These are phyloP conservation scores for Orientallactaga sibirica DNA, from an alignment of 2,797 vertebrate species.

Conservation along the genomic window DNA sequence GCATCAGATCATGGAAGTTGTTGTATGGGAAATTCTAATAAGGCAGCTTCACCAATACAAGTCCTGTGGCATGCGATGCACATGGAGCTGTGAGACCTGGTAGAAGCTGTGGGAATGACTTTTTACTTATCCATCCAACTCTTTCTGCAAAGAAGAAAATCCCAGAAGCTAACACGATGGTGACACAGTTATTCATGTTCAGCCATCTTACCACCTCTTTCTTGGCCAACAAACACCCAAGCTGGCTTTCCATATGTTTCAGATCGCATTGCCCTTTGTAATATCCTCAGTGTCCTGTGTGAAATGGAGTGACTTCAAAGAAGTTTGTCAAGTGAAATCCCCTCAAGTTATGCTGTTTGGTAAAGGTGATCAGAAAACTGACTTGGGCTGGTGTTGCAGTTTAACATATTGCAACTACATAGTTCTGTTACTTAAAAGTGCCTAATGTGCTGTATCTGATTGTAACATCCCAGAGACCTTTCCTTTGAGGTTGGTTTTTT, in stretches of 20 bases:
- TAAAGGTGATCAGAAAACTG: neutral
- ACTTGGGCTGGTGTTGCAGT: neutral
- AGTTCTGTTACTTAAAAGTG: neutral
- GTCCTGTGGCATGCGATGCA: neutral
- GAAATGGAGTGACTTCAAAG: neutral
- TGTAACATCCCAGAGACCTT: neutral
- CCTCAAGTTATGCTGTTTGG: neutral
- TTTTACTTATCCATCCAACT: neutral
- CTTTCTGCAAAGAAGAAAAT: neutral
- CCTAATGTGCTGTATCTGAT: neutral
- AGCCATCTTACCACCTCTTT: neutral
- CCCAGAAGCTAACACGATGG: neutral
- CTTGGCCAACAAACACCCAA: neutral
- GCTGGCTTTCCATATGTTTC: neutral
- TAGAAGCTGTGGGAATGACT: neutral
- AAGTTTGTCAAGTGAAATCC: neutral
- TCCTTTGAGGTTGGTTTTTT: neutral
- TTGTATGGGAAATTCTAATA: neutral
- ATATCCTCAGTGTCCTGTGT: neutral
- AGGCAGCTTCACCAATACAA: neutral
- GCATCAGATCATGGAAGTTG: neutral
- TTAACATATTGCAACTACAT: neutral
- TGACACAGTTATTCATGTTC: neutral
- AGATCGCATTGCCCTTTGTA: neutral
- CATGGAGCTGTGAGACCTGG: neutral